phyloP scores from a whole-genome alignment of 2,113 vertebrate species.

The Vireo altiloquus region DNA sequence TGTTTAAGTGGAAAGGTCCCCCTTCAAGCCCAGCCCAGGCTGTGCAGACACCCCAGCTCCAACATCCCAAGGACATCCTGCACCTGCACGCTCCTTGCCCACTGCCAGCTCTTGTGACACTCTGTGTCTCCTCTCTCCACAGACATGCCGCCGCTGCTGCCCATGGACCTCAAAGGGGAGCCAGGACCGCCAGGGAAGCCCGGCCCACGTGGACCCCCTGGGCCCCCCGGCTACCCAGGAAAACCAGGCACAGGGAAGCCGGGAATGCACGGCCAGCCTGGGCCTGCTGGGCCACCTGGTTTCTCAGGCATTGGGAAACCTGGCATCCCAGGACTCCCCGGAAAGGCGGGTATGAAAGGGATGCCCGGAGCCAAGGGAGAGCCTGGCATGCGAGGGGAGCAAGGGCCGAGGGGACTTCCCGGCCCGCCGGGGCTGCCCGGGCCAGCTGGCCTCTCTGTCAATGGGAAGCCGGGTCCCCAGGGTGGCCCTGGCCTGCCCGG shows the following conservation, averaged over 20 bases:
- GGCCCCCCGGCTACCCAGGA: conserved; percentile 86
- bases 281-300: conserved; percentile 87
- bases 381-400: conserved; percentile 82
- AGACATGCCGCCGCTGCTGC: conserved; percentile 88
- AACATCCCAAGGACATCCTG: not conserved
- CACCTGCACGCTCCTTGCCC: not conserved
- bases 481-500: conserved; percentile 86
- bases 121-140: conserved; percentile 57
- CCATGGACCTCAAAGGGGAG: conserved; percentile 91
- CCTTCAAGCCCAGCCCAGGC: not conserved
- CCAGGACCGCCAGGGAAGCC: conserved; percentile 92
- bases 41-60: fast-evolving
- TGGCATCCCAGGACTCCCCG: conserved; percentile 89
- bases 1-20: not conserved
- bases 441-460: conserved; percentile 88
- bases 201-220: conserved; percentile 87
- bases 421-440: conserved; percentile 92
- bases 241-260: conserved; percentile 93
- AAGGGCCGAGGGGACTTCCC: conserved; percentile 84
- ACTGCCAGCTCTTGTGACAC: fast-evolving
- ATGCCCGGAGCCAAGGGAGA: conserved; percentile 81
- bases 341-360: conserved; percentile 89
- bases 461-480: conserved; percentile 91
- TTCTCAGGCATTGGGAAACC: conserved; percentile 92
- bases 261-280: conserved; percentile 88